Conservation (phyloP, 1,140 invertebrate genomes). For the Matsumurasca onukii region DNA sequence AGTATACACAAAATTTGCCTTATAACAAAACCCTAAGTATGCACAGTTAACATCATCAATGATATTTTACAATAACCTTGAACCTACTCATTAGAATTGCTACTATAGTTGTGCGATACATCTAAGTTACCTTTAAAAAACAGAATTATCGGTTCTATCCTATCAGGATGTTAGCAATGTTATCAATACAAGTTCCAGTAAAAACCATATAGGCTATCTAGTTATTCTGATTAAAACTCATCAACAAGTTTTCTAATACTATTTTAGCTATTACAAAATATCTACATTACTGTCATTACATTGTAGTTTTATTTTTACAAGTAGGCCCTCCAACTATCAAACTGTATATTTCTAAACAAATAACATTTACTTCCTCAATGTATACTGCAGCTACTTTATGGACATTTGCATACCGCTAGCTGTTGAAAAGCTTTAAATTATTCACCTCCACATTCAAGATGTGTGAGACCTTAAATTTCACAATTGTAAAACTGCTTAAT, state of each 20-base stretch:
- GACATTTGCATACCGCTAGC: too few relatives aligned
- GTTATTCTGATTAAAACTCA: neutral
- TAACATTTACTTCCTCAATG: neutral
- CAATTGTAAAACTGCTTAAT: too few relatives aligned
- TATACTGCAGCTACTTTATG: neutral
- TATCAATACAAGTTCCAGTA: neutral
- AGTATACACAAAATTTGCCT: too few relatives aligned
- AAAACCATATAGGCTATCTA: neutral
- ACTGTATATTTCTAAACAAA: constrained; percentile 13
- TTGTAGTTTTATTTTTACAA: neutral
- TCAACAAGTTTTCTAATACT: neutral
- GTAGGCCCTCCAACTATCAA: neutral
- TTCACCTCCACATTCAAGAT: too few relatives aligned
- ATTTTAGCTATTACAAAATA: neutral
- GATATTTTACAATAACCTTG: too few relatives aligned
- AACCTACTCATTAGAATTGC: too few relatives aligned
- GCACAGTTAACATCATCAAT: too few relatives aligned
- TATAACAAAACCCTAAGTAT: too few relatives aligned
- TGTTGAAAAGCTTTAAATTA: too few relatives aligned
- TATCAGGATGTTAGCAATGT: neutral
- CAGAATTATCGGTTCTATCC: neutral
- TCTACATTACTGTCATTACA: neutral
- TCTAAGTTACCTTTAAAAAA: too few relatives aligned
- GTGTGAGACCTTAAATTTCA: too few relatives aligned
- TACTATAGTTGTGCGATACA: too few relatives aligned